These are phyloP conservation scores for Diplodus sargus DNA, from an alignment of 2,797 vertebrate genomes.

Conservation along the genomic window DNA sequence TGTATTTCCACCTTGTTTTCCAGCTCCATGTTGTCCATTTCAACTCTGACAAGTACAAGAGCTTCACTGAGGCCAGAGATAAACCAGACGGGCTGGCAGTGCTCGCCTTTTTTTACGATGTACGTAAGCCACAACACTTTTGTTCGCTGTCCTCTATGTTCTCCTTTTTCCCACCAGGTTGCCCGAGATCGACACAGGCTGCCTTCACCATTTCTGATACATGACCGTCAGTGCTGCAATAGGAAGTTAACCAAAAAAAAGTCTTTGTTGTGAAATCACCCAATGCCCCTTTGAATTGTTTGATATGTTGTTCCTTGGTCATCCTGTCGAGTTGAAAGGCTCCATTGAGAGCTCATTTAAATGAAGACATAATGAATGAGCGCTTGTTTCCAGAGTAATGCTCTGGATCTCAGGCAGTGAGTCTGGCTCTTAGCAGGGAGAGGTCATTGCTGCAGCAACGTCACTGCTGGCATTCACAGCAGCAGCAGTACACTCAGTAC, in stretches of 20 bases:
- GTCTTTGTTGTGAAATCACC: conserved; percentile 29
- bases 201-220: not conserved
- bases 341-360: conserved; percentile 46
- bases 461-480: conserved; percentile 26
- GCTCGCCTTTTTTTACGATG: conserved; percentile 90
- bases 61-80: conserved; percentile 86
- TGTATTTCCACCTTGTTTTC: conserved; percentile 50
- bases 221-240: not conserved
- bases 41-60: conserved; percentile 89
- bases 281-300: conserved; percentile 35
- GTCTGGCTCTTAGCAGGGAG: conserved; percentile 31
- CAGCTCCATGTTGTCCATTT: conserved; percentile 96
- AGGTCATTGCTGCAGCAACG: conserved; percentile 53
- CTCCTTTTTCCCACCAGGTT: conserved; percentile 20
- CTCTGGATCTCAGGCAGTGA: conserved; percentile 34
- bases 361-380: conserved; percentile 42
- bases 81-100: conserved; percentile 90
- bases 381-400: conserved; percentile 53
- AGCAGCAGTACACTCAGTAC: conserved; percentile 5
- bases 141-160: conserved; percentile 13
- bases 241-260: conserved; percentile 25
- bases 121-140: conserved; percentile 70
- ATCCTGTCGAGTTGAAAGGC: conserved; percentile 49
- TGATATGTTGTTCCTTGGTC: conserved; percentile 32
- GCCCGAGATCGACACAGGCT: not conserved